phyloP scores from a whole-genome alignment of 2,888 invertebrate species.

The Oxycera nigricornis region DNA sequence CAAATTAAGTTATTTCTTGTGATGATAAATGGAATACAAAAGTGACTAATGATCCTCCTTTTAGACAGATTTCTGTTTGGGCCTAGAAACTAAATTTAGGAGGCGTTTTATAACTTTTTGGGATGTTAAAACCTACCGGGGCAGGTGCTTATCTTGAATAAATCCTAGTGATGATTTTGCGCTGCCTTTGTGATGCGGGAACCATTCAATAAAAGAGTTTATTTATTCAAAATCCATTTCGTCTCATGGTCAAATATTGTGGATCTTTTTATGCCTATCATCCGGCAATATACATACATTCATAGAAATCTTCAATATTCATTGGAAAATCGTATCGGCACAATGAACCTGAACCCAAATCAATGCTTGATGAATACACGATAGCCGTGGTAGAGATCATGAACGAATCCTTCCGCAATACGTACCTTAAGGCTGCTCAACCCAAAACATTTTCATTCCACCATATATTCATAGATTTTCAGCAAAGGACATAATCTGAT shows the following conservation, averaged over 20 bases:
- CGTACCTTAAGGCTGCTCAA: background rate
- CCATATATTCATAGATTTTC: background rate
- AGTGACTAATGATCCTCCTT: constrained; percentile 29
- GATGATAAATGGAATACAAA: constrained; percentile 41
- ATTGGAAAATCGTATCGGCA: background rate
- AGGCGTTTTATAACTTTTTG: too few relatives aligned
- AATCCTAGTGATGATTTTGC: too few relatives aligned
- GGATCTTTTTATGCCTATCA: too few relatives aligned
- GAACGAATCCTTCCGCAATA: background rate
- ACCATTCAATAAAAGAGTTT: too few relatives aligned
- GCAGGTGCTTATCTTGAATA: too few relatives aligned
- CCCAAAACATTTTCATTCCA: background rate
- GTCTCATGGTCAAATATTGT: too few relatives aligned
- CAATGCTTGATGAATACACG: background rate
- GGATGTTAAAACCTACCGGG: too few relatives aligned
- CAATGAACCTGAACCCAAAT: background rate
- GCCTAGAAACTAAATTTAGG: background rate
- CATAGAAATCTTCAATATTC: background rate
- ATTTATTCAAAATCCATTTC: too few relatives aligned
- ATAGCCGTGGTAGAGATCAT: background rate
- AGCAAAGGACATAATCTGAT: background rate
- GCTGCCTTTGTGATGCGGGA: too few relatives aligned
- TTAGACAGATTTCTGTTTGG: background rate
- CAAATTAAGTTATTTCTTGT: constrained; percentile 41
- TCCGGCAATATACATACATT: too few relatives aligned